These are phyloP conservation scores for Platorchestia sp. DNA, from an alignment of 1,140 invertebrate genomes.

Conservation along the genomic window DNA sequence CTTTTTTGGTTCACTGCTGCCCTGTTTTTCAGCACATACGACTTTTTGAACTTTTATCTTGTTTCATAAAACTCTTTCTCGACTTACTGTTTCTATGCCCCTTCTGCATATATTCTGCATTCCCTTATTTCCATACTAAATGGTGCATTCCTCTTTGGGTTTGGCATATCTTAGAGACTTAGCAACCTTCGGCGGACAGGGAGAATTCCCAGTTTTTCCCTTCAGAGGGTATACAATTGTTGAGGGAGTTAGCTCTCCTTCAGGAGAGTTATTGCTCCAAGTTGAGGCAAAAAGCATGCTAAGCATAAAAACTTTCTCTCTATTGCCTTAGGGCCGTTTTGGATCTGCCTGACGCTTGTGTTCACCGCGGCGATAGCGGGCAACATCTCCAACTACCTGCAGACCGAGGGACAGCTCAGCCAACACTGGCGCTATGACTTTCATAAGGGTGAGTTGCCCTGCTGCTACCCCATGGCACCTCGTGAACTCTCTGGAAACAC, in stretches of 20 bases:
- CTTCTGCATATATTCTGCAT: too few species aligned
- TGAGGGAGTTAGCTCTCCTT: too few species aligned
- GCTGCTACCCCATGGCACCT: not conserved
- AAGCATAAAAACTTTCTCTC: not conserved
- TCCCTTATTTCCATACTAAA: too few species aligned
- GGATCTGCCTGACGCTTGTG: slow-evolving; percentile 93
- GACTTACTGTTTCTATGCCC: too few species aligned
- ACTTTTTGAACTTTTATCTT: too few species aligned
- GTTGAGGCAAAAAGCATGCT: not conserved
- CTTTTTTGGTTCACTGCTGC: too few species aligned
- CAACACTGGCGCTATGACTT: slow-evolving; percentile 94
- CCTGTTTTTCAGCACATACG: too few species aligned
- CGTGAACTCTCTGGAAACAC: not conserved
- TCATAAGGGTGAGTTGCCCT: slow-evolving; percentile 77
- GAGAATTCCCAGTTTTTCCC: too few species aligned
- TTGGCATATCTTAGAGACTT: not conserved
- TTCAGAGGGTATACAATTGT: too few species aligned
- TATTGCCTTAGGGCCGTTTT: slow-evolving; percentile 83
- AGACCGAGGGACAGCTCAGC: slow-evolving; percentile 75
- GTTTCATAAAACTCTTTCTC: too few species aligned
- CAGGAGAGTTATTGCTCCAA: not conserved
- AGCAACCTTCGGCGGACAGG: too few species aligned
- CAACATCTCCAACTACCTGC: slow-evolving; percentile 91
- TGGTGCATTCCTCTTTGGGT: too few species aligned
- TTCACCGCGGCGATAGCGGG: slow-evolving; percentile 95